Conservation (phyloP, 2,888 invertebrate genomes). For the Hyppa rectilinea region DNA sequence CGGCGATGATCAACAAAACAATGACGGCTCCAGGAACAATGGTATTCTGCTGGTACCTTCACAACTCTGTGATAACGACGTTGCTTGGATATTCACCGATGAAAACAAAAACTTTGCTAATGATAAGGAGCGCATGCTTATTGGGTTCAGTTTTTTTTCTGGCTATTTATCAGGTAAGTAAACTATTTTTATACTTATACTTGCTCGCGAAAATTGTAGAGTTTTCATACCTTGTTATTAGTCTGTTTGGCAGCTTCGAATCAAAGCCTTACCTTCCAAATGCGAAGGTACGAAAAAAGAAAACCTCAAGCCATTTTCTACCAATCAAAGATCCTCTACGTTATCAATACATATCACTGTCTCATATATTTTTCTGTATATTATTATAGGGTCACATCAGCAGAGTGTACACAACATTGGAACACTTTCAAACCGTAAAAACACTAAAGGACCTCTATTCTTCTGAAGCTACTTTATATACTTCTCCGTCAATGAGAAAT, state of each 20-base stretch:
- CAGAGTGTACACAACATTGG: slow-evolving; percentile 74
- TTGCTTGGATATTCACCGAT: slow-evolving; percentile 70
- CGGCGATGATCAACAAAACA: slow-evolving; percentile 48
- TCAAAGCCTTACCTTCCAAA: neutral
- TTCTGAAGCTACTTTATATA: slow-evolving; percentile 62
- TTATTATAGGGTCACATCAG: slow-evolving; percentile 76
- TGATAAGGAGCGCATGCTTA: slow-evolving; percentile 71
- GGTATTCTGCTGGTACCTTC: slow-evolving; percentile 57
- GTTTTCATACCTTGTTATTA: neutral
- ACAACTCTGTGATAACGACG: slow-evolving; percentile 61
- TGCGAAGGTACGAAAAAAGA: neutral
- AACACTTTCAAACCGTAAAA: slow-evolving; percentile 62
- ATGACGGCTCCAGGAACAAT: slow-evolving; percentile 31
- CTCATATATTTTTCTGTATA: neutral
- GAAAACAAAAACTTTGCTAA: slow-evolving; percentile 59
- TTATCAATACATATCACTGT: neutral
- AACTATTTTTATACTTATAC: neutral
- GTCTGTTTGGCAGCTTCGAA: neutral
- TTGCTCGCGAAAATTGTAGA: neutral
- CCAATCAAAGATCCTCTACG: neutral
- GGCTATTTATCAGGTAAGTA: slow-evolving; percentile 75
- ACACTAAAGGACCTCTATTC: slow-evolving; percentile 68
- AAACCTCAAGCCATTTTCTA: neutral
- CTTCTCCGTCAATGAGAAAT: slow-evolving; percentile 65
- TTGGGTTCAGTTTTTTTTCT: slow-evolving; percentile 70